These are phyloP conservation scores for Hydrozoanthus tunicans DNA, from an alignment of 64 coral and sea anemone genomes.

Conservation along the genomic window DNA sequence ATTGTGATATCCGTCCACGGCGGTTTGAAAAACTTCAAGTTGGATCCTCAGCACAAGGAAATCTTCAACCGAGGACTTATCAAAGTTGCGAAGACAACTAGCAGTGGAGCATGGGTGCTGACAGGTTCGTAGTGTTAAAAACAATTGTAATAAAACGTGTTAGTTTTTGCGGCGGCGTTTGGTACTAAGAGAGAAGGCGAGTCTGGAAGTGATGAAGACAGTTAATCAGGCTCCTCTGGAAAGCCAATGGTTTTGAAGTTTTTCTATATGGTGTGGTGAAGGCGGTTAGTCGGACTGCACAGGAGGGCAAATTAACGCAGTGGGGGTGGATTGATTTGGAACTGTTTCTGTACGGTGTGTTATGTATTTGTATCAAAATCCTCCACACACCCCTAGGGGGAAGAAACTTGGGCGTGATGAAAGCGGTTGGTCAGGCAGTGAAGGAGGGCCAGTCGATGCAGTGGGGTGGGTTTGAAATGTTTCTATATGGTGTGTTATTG, in stretches of 20 bases:
- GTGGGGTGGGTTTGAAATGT: slow-evolving; percentile 42
- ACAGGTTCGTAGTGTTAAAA: slow-evolving; percentile 29
- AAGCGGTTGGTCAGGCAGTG: slow-evolving; percentile 63
- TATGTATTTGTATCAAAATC: no score
- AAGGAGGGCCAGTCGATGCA: slow-evolving; percentile 69
- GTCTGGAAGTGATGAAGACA: slow-evolving; percentile 62
- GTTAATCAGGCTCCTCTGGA: slow-evolving; percentile 54
- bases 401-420: slow-evolving; percentile 65
- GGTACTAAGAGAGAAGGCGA: slow-evolving; percentile 28
- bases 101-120: slow-evolving; percentile 64
- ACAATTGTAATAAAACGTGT: no score
- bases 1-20: slow-evolving; percentile 70
- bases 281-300: no score
- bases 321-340: no score
- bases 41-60: slow-evolving; percentile 67
- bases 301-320: no score
- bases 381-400: background rate
- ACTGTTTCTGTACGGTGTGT: no score
- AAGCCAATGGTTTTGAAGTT: slow-evolving; percentile 31
- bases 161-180: no score
- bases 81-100: slow-evolving; percentile 69
- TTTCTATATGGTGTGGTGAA: no score
- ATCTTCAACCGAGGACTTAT: slow-evolving; percentile 73
- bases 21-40: slow-evolving; percentile 62
- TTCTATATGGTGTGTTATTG: no score